Evolutionary conservation across 2,888 invertebrate species (phyloP).

Genomic region (Perizoma affinitatum): DNA sequence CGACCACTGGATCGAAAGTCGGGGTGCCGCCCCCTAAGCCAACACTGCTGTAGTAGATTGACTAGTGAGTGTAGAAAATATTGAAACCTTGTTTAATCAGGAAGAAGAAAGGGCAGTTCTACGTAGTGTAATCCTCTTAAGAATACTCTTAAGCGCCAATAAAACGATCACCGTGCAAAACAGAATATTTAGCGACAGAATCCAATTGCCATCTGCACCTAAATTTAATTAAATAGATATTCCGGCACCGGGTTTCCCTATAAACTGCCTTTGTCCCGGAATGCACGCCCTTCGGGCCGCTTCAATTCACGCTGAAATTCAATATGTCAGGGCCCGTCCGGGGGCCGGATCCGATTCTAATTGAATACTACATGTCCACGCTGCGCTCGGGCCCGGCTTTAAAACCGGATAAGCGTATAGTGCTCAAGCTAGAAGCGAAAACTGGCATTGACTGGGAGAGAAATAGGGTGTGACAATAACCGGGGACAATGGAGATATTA

Average conservation of each 20-base stretch:
- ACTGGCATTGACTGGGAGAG: slow-evolving; percentile 30
- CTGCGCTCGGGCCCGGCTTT: slow-evolving; percentile 34
- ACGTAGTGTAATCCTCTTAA: no score
- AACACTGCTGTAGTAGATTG: no score
- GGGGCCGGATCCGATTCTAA: slow-evolving; percentile 42
- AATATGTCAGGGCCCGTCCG: slow-evolving; percentile 46
- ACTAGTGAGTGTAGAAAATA: no score
- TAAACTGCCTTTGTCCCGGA: slow-evolving; percentile 30
- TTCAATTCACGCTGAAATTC: slow-evolving; percentile 48
- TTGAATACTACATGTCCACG: slow-evolving; percentile 52
- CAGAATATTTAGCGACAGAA: slow-evolving; percentile 16
- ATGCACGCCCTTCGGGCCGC: slow-evolving; percentile 32
- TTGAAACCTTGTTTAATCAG: no score
- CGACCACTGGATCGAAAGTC: no score
- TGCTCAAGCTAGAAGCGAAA: slow-evolving; percentile 31
- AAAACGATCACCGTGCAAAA: neutral
- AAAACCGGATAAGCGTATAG: slow-evolving; percentile 38
- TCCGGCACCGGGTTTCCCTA: slow-evolving; percentile 22
- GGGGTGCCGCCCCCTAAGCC: no score
- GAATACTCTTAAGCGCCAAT: no score
- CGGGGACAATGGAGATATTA: slow-evolving; percentile 31
- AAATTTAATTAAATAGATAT: slow-evolving; percentile 33
- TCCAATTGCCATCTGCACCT: slow-evolving; percentile 25
- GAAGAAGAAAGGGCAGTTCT: no score
- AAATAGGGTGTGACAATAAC: slow-evolving; percentile 21